Base-by-base conservation (phyloP, 2,113 vertebrate genomes). In the Rattus rattus region DNA sequence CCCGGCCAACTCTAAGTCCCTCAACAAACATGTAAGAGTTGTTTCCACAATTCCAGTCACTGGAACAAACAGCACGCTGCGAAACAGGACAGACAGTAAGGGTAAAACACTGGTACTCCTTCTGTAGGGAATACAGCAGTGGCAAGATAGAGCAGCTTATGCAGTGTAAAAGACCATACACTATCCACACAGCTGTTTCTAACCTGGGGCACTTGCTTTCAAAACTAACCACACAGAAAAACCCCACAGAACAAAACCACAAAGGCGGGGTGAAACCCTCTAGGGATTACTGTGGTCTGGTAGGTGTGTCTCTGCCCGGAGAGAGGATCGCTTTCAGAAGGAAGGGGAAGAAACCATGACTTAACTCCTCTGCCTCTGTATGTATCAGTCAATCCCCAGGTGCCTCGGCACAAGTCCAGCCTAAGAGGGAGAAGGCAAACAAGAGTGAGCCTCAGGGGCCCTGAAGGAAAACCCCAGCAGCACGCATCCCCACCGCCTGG, bases 231-330 rank as follows among this genome's bases (percentile, higher is more conserved):
- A 63, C 69, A 91, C 47, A 90, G 1, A 5, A 72, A 52, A 90
- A n/a, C n/a, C 59, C 16, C 36, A 67, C 16, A 56, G 52, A 96
- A 61, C 80, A 92, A 97, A 97, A 91, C 59, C 94, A n/a, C 95
- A 91, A 83, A 56, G 88, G 52, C 20, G 26, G 81, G 28, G 52
- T 14, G 1, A 91, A 94, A 43, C 65, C 49, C 79, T 52, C 56
- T 26, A 11, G 84, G 67, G 49, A 94, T 22, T 9, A 1, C 19
- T 90, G 79, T 76, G 69, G 93, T 52, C 73, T 80, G 75, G 87
- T 39, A 39, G 52, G 63, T 76, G 47, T 36, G 33, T 28, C 76
- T 61, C 76, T 47, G 67, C 47, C 85, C 86, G 84, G 69, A 33
- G 30, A 88, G 61, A 87, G 30, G 76, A 94, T 88, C 86, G 7